Conservation (phyloP, 2,113 vertebrate species). For the Recurvirostra avosetta region DNA sequence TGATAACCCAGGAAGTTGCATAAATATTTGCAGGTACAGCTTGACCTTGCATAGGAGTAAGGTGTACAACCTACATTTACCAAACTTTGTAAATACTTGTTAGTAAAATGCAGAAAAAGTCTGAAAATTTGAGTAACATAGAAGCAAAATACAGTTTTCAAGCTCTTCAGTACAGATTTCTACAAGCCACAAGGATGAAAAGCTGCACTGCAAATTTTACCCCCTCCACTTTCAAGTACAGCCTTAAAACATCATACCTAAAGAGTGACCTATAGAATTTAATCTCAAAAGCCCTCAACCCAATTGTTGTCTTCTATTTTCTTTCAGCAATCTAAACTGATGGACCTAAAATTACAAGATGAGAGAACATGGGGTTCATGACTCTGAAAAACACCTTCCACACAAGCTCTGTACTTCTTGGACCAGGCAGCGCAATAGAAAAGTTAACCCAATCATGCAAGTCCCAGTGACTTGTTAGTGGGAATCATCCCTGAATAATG, state of each 20-base stretch:
- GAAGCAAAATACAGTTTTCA: neutral
- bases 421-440: rapidly evolving
- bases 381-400: neutral
- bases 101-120: neutral
- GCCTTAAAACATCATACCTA: neutral
- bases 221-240: neutral
- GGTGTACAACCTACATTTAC: neutral
- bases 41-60: neutral
- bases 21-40: neutral
- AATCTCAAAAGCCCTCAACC: neutral
- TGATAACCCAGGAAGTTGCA: neutral
- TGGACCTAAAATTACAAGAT: neutral
- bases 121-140: neutral
- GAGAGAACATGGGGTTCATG: neutral
- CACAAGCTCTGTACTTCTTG: neutral
- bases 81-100: neutral
- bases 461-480: neutral
- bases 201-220: neutral
- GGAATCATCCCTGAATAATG: neutral
- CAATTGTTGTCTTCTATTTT: neutral
- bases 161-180: neutral
- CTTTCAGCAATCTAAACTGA: neutral
- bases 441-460: neutral
- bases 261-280: neutral
- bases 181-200: neutral